phyloP scores from a whole-genome alignment of 2,797 vertebrate species.

The Nyctibius grandis region DNA sequence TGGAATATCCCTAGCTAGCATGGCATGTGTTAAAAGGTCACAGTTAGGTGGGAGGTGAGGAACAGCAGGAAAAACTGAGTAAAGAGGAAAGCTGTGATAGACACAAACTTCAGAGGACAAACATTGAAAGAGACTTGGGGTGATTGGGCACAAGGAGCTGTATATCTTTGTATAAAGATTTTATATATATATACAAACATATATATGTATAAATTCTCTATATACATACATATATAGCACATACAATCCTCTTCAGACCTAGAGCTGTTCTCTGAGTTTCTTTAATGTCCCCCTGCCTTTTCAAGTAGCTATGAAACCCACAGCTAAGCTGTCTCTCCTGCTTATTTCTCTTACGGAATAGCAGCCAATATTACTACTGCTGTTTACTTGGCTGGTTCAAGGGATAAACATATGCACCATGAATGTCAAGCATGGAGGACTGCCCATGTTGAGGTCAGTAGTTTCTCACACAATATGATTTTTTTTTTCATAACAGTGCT shows the following conservation, averaged over 20 bases:
- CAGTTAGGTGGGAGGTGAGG: neutral
- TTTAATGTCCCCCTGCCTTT: neutral
- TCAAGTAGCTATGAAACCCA: neutral
- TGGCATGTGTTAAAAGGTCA: neutral
- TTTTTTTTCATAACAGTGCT: neutral
- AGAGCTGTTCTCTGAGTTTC: neutral
- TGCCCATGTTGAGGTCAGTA: neutral
- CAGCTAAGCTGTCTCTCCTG: neutral
- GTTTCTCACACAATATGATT: neutral
- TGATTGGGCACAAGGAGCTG: neutral
- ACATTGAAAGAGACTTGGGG: neutral
- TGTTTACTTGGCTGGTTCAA: neutral
- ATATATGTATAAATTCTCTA: neutral
- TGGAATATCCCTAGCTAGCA: neutral
- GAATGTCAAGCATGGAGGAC: neutral
- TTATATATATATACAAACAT: neutral
- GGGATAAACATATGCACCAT: neutral
- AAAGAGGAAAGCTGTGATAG: neutral
- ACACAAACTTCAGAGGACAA: neutral
- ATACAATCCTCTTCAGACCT: neutral
- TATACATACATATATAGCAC: neutral
- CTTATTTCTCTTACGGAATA: neutral
- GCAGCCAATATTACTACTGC: neutral
- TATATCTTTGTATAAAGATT: neutral
- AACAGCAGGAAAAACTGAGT: neutral